Evolutionary conservation across 2,888 invertebrate species (phyloP).

Genomic region (Noctua comes): DNA sequence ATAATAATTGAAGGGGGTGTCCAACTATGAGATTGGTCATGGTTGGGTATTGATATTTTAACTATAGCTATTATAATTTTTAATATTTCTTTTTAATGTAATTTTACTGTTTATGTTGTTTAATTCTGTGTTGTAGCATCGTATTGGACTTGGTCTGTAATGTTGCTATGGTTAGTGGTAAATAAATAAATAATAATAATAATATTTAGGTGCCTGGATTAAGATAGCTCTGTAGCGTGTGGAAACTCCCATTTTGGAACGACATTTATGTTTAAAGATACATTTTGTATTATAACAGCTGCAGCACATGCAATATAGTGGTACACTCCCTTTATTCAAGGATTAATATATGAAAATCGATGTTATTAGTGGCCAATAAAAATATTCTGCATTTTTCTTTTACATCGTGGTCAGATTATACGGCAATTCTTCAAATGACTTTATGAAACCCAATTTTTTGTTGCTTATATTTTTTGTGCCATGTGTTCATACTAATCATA

Average conservation of each 20-base stretch:
- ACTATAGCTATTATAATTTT: too few relatives aligned
- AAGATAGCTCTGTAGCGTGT: neutral
- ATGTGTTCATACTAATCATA: constrained; percentile 17
- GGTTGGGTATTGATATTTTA: too few relatives aligned
- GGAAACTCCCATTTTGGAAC: neutral
- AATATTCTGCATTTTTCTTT: constrained; percentile 16
- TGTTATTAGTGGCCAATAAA: neutral
- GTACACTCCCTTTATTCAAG: neutral
- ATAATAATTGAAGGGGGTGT: too few relatives aligned
- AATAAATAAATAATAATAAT: too few relatives aligned
- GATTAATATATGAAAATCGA: neutral
- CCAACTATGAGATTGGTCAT: too few relatives aligned
- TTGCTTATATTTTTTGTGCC: constrained; percentile 23
- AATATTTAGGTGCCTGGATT: neutral
- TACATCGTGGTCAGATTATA: constrained; percentile 4
- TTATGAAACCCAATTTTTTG: constrained; percentile 24
- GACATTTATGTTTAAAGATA: neutral
- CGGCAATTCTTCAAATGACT: constrained; percentile 22
- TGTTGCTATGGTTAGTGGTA: too few relatives aligned
- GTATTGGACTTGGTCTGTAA: too few relatives aligned
- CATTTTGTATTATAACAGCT: neutral
- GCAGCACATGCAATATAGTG: neutral
- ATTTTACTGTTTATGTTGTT: too few relatives aligned
- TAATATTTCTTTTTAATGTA: too few relatives aligned
- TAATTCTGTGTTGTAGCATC: too few relatives aligned